phyloP scores from a whole-genome alignment of 2,113 vertebrate species.

The Pan troglodytes region NHGRI_mPanTro3-v2.1_pri NC_072408.2:55606001-55606500 shows the following conservation, averaged over 20 bases:
- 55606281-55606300: not conserved
- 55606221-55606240: not conserved
- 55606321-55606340: not conserved
- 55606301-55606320: not conserved
- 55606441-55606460: not conserved
- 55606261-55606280: not conserved
- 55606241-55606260: not conserved
- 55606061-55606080: not conserved
- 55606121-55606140: not conserved
- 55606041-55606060: not conserved
- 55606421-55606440: not conserved
- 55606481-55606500: not conserved
- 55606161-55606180: not conserved
- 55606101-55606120: not conserved
- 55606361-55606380: not conserved
- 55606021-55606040: not conserved
- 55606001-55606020: not conserved
- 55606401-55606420: not conserved
- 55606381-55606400: not conserved
- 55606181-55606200: not conserved
- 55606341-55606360: not conserved
- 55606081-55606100: not conserved
- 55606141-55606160: not conserved
- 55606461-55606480: not conserved
- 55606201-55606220: not conserved